Conservation (phyloP, 2,113 vertebrate genomes). For the Phrynosoma platyrhinos region DNA sequence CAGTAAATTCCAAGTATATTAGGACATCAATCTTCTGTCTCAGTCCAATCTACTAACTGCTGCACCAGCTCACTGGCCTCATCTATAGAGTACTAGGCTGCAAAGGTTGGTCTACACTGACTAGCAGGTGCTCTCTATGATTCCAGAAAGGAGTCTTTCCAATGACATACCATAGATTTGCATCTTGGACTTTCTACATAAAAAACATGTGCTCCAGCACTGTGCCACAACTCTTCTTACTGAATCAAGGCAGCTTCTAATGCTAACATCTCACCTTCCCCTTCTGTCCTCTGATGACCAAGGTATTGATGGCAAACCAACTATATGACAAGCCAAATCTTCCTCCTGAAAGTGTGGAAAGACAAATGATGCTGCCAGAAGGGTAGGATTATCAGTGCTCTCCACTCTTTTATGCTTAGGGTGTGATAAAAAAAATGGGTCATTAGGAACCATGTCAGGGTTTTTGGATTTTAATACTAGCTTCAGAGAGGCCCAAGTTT, state of each 20-base stretch:
- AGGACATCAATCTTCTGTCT: too few relatives aligned
- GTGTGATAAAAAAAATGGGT: not conserved
- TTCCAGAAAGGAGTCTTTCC: not conserved
- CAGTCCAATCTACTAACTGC: too few relatives aligned
- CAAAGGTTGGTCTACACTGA: not conserved
- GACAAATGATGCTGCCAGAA: not conserved
- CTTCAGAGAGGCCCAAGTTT: not conserved
- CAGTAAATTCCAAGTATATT: too few relatives aligned
- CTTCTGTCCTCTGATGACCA: not conserved
- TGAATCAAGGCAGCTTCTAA: not conserved
- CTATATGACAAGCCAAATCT: rapidly evolving
- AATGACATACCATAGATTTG: not conserved
- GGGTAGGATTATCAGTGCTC: not conserved
- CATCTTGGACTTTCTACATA: not conserved
- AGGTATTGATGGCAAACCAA: rapidly evolving
- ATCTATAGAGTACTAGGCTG: not conserved
- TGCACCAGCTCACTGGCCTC: too few relatives aligned
- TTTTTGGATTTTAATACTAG: not conserved
- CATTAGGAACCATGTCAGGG: not conserved
- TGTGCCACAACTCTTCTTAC: not conserved
- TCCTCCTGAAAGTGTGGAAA: not conserved
- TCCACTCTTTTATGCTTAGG: not conserved
- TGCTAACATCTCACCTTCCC: not conserved
- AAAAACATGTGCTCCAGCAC: not conserved
- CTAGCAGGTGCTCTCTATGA: not conserved